Conservation (phyloP, 2,113 vertebrate species). For the Ia io region DNA sequence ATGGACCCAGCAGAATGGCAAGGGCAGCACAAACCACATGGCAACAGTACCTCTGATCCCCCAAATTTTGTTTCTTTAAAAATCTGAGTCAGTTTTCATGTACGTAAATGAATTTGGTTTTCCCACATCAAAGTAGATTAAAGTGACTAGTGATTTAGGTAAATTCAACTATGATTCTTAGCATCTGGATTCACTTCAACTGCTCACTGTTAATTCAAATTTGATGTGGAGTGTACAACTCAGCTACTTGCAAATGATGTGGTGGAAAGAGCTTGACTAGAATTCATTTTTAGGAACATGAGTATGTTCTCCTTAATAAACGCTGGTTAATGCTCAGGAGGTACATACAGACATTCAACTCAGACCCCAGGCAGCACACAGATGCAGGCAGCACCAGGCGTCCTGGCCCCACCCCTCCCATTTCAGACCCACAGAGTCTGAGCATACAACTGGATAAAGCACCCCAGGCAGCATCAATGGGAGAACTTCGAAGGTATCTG, state of each 20-base stretch:
- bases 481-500: background rate
- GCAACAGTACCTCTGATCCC: background rate
- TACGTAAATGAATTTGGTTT: background rate
- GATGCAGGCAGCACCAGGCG: accelerated
- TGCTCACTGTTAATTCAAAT: background rate
- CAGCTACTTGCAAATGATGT: background rate
- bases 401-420: background rate
- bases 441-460: background rate
- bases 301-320: background rate
- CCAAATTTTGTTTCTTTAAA: background rate
- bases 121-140: background rate
- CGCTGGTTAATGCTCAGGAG: background rate
- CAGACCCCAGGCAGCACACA: background rate
- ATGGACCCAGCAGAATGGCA: background rate
- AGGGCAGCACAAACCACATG: background rate
- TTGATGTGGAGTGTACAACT: background rate
- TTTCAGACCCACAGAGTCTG: background rate
- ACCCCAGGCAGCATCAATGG: background rate
- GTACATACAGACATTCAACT: accelerated
- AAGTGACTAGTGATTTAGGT: background rate
- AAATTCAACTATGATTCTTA: background rate
- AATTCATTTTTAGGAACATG: background rate
- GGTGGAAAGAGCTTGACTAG: background rate
- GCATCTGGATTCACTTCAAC: background rate
- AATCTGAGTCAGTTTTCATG: background rate